Conservation (phyloP, 2,888 invertebrate genomes). For the Liopterus haemorrhoidalis region DNA sequence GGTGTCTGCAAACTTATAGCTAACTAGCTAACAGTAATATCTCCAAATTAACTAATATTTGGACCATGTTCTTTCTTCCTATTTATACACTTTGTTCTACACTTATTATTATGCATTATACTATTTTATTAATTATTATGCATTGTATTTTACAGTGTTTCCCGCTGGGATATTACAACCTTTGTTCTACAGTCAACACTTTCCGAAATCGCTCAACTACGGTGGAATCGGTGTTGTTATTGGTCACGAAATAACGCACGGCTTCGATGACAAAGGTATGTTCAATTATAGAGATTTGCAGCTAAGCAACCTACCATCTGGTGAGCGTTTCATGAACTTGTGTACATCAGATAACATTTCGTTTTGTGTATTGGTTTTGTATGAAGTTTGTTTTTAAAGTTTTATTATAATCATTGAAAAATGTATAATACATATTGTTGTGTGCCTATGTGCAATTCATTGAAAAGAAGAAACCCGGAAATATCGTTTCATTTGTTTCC, state of each 20-base stretch:
- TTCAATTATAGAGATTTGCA: neutral
- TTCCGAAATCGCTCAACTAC: slow-evolving; percentile 75
- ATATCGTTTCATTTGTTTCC: no score
- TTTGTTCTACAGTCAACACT: slow-evolving; percentile 78
- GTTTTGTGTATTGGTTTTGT: neutral
- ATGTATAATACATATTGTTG: no score
- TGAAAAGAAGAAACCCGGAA: no score
- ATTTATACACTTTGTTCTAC: neutral
- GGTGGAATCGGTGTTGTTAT: slow-evolving; percentile 83
- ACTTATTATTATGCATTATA: neutral
- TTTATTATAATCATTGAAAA: no score
- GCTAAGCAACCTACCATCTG: neutral
- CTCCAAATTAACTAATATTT: no score
- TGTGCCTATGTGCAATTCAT: no score
- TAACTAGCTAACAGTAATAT: no score
- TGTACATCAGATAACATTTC: neutral
- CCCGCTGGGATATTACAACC: slow-evolving; percentile 84
- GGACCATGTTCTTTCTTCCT: no score
- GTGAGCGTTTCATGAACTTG: neutral
- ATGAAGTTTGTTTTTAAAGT: neutral
- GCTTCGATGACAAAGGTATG: slow-evolving; percentile 74
- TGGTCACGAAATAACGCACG: slow-evolving; percentile 81
- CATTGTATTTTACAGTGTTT: slow-evolving; percentile 58
- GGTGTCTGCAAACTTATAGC: no score
- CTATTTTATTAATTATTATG: neutral